A percentile compares a stretch with the other conserved stretches of the same genome.
These are phyloP conservation scores for Steinernema carpocapsae DNA, from an alignment of 2,888 invertebrate species.

Conservation along the genomic window DNA sequence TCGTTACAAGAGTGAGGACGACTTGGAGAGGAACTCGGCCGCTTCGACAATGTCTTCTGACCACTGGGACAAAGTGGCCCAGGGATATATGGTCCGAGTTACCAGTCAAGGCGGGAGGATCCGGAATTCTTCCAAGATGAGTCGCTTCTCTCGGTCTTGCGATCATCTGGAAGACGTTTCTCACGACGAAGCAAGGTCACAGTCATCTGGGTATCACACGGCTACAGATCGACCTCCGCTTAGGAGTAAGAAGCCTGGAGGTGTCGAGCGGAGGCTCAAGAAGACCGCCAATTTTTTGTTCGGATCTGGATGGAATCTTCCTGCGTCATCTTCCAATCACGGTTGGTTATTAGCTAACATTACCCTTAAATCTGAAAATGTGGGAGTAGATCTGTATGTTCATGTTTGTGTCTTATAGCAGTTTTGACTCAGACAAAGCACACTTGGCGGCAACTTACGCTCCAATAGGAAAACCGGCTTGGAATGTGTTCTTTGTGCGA, in stretches of 20 bases:
- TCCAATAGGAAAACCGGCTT: too few relatives aligned
- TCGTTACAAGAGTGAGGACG: not conserved
- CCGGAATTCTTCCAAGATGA: not conserved
- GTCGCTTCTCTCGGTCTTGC: not conserved
- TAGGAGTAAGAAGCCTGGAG: not conserved
- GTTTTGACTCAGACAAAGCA: too few relatives aligned
- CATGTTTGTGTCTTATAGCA: too few relatives aligned
- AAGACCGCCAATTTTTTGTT: conserved; percentile 13
- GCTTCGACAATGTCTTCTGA: not conserved
- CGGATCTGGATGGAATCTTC: conserved; percentile 11
- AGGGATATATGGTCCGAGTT: conserved; percentile 7
- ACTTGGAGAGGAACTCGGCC: not conserved
- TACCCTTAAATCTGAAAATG: not conserved
- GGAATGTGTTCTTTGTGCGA: too few relatives aligned
- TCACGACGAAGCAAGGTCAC: not conserved
- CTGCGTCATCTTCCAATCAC: not conserved
- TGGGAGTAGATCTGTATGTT: too few relatives aligned
- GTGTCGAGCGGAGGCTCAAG: conserved; percentile 9
- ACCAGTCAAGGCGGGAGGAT: not conserved
- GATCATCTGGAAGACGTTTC: conserved; percentile 13
- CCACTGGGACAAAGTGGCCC: conserved; percentile 5
- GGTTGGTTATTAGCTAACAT: conserved; percentile 23
- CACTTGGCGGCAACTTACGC: too few relatives aligned
- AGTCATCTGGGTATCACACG: not conserved
- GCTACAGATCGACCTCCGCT: not conserved